Evolutionary conservation across 1,140 invertebrate genomes (phyloP).

Genomic region (Apis dorsata): DNA sequence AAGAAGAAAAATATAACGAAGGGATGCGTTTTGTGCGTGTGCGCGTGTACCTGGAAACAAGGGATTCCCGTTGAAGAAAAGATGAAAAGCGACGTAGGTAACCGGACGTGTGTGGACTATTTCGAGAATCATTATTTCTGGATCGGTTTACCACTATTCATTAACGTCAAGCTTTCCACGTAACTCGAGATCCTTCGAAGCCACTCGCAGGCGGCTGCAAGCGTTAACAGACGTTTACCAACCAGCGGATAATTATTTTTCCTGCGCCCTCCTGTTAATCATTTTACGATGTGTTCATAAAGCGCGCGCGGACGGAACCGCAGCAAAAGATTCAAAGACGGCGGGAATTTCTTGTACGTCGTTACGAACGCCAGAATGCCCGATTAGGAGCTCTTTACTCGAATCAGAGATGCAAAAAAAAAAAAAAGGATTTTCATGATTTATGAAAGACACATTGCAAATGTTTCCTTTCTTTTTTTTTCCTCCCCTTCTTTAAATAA

Average conservation of each 20-base stretch:
- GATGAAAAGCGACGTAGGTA: conserved; percentile 47
- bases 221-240: conserved; percentile 52
- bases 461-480: too few relatives aligned
- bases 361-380: background rate
- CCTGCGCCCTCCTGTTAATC: conserved; percentile 57
- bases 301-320: conserved; percentile 2
- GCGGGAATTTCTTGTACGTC: background rate
- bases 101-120: conserved; percentile 50
- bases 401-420: too few relatives aligned
- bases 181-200: conserved; percentile 55
- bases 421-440: too few relatives aligned
- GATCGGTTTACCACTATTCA: conserved; percentile 67
- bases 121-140: conserved; percentile 66
- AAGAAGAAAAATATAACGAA: background rate
- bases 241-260: conserved; percentile 62
- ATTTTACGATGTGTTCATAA: conserved; percentile 50
- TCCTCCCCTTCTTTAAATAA: too few relatives aligned
- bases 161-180: conserved; percentile 64
- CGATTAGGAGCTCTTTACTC: background rate
- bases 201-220: conserved; percentile 39
- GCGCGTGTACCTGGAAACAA: conserved; percentile 28
- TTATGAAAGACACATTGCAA: too few relatives aligned
- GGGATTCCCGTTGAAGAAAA: conserved; percentile 48
- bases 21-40: background rate
- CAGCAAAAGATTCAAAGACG: background rate